A percentile compares a stretch with the other conserved stretches of the same genome.
Evolutionary conservation across 2,113 vertebrate genomes (phyloP).

Genomic region (Callopanchax toddi): DNA sequence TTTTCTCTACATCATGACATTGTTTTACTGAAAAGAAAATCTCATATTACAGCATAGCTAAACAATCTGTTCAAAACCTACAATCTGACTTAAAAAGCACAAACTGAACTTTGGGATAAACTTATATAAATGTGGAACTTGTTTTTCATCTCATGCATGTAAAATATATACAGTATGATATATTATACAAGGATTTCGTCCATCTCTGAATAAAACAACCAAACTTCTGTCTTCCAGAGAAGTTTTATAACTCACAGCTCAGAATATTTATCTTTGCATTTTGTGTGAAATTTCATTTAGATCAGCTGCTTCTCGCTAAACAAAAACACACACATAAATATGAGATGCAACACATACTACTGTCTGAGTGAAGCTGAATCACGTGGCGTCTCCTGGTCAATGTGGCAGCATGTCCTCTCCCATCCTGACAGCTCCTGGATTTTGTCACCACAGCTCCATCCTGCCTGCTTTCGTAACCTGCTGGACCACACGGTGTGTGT

Average conservation of each 20-base stretch:
- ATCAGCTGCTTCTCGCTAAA: constrained; percentile 19
- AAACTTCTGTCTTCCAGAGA: constrained; percentile 8
- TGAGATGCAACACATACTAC: constrained; percentile 11
- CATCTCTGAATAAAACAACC: constrained; percentile 1
- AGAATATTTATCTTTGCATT: constrained; percentile 4
- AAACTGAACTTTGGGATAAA: neutral
- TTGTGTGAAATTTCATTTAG: constrained; percentile 4
- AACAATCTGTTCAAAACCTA: constrained; percentile 39
- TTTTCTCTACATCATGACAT: constrained; percentile 20
- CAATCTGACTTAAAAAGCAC: no score
- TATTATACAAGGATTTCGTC: constrained; percentile 1
- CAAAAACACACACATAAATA: neutral
- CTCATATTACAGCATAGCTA: constrained; percentile 21
- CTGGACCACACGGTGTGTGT: constrained; percentile 55
- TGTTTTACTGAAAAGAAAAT: no score
- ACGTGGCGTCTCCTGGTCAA: constrained; percentile 44
- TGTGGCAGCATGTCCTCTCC: constrained; percentile 49
- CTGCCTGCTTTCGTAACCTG: constrained; percentile 67
- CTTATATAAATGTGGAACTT: neutral
- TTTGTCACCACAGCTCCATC: constrained; percentile 62
- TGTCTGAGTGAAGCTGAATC: constrained; percentile 48
- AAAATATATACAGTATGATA: no score
- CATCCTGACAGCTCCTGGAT: constrained; percentile 72
- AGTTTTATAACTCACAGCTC: constrained; percentile 10
- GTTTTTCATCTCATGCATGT: constrained; percentile 3